Conservation (phyloP, 2,113 vertebrate species). For the Campylomormyrus tamandua region DNA sequence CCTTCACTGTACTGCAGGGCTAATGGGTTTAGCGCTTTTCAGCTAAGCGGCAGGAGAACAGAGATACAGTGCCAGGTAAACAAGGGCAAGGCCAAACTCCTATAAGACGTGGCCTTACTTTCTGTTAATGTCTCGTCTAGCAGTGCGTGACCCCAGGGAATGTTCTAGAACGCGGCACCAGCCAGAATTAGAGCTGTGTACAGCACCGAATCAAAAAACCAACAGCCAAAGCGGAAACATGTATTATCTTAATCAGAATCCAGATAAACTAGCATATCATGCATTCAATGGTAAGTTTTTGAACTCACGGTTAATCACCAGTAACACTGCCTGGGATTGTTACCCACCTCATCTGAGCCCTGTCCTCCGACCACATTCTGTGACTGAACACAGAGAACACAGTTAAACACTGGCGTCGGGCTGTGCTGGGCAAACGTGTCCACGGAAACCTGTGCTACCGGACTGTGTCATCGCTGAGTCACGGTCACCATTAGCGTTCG, state of each 20-base stretch:
- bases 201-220: not conserved
- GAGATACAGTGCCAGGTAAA: not conserved
- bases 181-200: not conserved
- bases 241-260: not conserved
- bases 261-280: not conserved
- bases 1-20: not conserved
- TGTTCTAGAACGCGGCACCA: not conserved
- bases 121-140: not conserved
- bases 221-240: not conserved
- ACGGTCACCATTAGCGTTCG: not conserved
- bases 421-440: not conserved
- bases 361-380: not conserved
- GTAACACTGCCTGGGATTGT: not conserved
- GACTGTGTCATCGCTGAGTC: not conserved
- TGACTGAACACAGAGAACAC: not conserved
- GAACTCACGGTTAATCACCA: not conserved
- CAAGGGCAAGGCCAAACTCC: not conserved
- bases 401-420: not conserved
- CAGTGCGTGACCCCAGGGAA: not conserved
- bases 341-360: constrained; percentile 4
- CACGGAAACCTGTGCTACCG: not conserved
- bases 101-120: not conserved
- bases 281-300: not conserved
- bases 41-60: not conserved
- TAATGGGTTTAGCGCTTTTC: not conserved